phyloP scores from a whole-genome alignment of 1,140 invertebrate species.

The Harpegnathos saltator region DNA sequence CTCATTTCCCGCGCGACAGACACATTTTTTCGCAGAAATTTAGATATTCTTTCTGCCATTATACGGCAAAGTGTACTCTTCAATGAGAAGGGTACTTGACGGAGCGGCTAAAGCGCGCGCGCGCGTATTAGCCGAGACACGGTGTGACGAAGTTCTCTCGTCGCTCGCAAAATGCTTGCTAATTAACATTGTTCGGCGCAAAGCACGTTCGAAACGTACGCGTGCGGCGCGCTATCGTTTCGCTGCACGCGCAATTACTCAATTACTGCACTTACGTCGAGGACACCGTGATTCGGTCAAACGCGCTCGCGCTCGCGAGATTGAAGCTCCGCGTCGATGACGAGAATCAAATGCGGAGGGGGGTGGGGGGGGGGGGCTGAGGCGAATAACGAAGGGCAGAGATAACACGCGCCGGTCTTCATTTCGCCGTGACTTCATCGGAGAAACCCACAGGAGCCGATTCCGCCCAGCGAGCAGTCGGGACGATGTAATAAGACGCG shows the following conservation, averaged over 20 bases:
- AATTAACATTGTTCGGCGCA: slow-evolving; percentile 59
- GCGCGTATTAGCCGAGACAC: neutral
- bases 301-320: slow-evolving; percentile 1
- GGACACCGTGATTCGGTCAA: slow-evolving; percentile 53
- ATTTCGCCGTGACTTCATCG: too few relatives aligned
- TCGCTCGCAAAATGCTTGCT: slow-evolving; percentile 49
- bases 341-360: slow-evolving; percentile 27
- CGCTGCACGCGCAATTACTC: slow-evolving; percentile 51
- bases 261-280: slow-evolving; percentile 61
- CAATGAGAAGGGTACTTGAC: slow-evolving; percentile 9
- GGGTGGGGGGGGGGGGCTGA: too few relatives aligned
- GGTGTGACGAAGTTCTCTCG: slow-evolving; percentile 36
- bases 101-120: slow-evolving; percentile 9
- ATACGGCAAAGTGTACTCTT: slow-evolving; percentile 34
- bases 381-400: neutral
- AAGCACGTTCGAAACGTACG: slow-evolving; percentile 63
- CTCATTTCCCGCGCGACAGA: slow-evolving; percentile 16
- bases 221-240: slow-evolving; percentile 44
- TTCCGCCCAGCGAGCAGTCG: too few relatives aligned
- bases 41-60: slow-evolving; percentile 36
- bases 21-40: slow-evolving; percentile 8
- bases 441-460: too few relatives aligned
- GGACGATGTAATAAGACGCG: too few relatives aligned
- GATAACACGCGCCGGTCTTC: too few relatives aligned
- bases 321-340: neutral